Conservation (phyloP, 2,797 vertebrate genomes). For the Peromyscus attwateri region DNA sequence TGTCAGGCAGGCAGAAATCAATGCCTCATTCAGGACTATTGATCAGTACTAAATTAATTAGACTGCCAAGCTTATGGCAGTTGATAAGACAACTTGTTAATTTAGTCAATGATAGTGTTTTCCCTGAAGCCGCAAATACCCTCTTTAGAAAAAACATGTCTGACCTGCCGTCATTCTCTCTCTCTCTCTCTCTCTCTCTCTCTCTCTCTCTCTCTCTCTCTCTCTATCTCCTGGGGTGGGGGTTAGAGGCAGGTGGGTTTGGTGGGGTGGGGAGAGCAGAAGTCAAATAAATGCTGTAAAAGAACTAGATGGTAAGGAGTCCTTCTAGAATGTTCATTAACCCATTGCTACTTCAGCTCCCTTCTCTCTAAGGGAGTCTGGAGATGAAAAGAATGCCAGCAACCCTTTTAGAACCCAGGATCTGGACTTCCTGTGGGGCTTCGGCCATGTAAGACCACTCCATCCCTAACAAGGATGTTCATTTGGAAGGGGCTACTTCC, state of each 20-base stretch:
- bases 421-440: constrained; percentile 68
- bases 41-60: constrained; percentile 94
- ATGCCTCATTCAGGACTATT: constrained; percentile 93
- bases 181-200: constrained; percentile 23
- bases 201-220: background rate
- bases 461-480: background rate
- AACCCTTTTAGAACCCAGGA: constrained; percentile 61
- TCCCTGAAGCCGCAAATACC: constrained; percentile 92
- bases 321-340: constrained; percentile 4
- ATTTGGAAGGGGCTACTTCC: constrained; percentile 80
- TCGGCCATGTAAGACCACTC: constrained; percentile 53
- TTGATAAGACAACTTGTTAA: constrained; percentile 94
- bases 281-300: background rate
- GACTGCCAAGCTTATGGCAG: constrained; percentile 91
- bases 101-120: constrained; percentile 93
- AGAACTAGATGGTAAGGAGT: background rate
- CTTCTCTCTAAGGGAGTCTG: constrained; percentile 28
- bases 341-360: constrained; percentile 69
- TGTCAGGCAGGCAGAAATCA: constrained; percentile 89
- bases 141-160: constrained; percentile 90
- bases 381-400: constrained; percentile 62
- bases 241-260: background rate
- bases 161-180: constrained; percentile 60
- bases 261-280: background rate
- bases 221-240: constrained; percentile 52